Conservation (phyloP, 2,797 vertebrate species). For the Prionace glauca region DNA sequence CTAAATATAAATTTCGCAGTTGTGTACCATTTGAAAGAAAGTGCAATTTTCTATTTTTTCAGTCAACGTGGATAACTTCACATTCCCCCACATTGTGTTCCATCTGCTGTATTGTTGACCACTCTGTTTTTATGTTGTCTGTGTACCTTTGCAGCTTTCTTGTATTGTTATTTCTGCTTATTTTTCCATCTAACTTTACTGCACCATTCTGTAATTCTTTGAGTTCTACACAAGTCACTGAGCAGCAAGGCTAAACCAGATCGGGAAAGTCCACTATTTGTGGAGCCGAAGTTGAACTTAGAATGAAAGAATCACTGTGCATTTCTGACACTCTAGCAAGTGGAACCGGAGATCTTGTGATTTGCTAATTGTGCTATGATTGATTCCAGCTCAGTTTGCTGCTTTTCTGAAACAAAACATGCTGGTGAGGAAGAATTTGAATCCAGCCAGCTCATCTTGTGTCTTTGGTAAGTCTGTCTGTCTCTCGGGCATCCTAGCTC, state of each 20-base stretch:
- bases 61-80: neutral
- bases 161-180: neutral
- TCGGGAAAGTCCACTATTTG: neutral
- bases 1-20: neutral
- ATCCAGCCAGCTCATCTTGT: slow-evolving; percentile 90
- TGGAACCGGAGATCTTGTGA: slow-evolving; percentile 44
- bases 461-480: slow-evolving; percentile 89
- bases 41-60: neutral
- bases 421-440: slow-evolving; percentile 97
- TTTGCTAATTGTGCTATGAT: slow-evolving; percentile 53
- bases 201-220: neutral
- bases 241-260: neutral
- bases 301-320: neutral
- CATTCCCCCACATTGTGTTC: neutral
- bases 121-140: neutral
- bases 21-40: neutral
- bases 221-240: neutral
- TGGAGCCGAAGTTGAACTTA: neutral
- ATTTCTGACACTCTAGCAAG: neutral
- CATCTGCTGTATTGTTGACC: neutral
- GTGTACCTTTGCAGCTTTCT: neutral
- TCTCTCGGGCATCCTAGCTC: slow-evolving; percentile 42
- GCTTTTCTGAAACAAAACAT: slow-evolving; percentile 99
- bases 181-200: neutral
- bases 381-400: slow-evolving; percentile 96